Conservation (phyloP, 2,113 vertebrate species). For the Deroptyus accipitrinus region DNA sequence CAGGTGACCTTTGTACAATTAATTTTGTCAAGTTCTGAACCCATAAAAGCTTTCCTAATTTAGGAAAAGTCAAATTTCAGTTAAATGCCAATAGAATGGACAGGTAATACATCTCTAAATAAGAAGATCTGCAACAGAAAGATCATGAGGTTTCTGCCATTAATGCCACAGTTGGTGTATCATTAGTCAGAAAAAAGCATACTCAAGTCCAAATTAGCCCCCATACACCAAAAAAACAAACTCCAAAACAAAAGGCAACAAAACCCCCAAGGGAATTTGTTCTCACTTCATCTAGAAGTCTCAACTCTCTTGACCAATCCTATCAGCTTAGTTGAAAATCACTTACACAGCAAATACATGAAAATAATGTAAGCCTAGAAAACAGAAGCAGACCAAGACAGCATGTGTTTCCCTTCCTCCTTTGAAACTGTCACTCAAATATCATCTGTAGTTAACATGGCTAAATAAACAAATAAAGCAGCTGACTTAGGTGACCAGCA, state of each 20-base stretch:
- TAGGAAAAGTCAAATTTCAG: neutral
- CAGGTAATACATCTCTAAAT: neutral
- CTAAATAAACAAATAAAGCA: neutral
- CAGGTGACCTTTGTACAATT: neutral
- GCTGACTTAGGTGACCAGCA: neutral
- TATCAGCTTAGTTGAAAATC: neutral
- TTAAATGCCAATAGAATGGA: neutral
- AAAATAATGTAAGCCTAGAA: neutral
- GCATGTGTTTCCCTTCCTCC: conserved; percentile 11
- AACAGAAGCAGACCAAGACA: conserved; percentile 33
- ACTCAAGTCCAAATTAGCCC: neutral
- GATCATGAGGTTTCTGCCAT: neutral
- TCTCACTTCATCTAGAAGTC: neutral
- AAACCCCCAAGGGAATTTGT: neutral
- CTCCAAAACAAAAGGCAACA: too few relatives aligned
- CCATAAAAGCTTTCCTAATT: neutral
- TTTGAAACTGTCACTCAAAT: neutral
- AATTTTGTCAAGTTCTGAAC: neutral
- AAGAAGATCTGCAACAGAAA: neutral
- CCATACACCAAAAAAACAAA: neutral
- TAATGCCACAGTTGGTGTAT: neutral
- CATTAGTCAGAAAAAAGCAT: neutral
- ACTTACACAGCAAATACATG: neutral
- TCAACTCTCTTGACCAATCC: neutral
- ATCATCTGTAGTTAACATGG: neutral